These are phyloP conservation scores for Vanessa tameamea DNA, from an alignment of 1,140 invertebrate species.

Conservation along the genomic window DNA sequence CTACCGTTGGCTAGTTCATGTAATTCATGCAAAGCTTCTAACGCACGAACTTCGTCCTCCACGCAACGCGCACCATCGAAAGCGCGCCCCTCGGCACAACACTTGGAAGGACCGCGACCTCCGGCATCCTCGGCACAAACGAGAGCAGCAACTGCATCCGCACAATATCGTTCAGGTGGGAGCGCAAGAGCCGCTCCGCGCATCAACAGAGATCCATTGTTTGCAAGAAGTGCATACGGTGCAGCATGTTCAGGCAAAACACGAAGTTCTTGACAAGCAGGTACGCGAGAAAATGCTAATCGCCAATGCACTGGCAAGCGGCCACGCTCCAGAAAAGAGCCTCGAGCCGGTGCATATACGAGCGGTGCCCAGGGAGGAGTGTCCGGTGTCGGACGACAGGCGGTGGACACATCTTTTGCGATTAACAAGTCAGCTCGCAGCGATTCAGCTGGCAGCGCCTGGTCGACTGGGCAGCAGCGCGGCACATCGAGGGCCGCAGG, in stretches of 20 bases:
- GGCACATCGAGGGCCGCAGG: slow-evolving; percentile 68
- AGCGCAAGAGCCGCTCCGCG: slow-evolving; percentile 64
- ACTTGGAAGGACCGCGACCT: slow-evolving; percentile 48
- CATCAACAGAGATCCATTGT: slow-evolving; percentile 81
- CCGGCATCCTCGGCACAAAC: slow-evolving; percentile 77
- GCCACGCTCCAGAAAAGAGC: slow-evolving; percentile 54
- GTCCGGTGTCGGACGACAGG: slow-evolving; percentile 48
- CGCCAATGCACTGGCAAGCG: slow-evolving; percentile 77
- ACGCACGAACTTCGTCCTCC: slow-evolving; percentile 83
- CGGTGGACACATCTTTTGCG: slow-evolving; percentile 29
- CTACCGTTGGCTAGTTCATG: slow-evolving; percentile 57
- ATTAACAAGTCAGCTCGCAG: slow-evolving; percentile 39
- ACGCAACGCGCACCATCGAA: slow-evolving; percentile 70
- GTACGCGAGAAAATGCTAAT: slow-evolving; percentile 51
- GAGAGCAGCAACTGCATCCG: slow-evolving; percentile 81
- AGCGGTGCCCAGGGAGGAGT: slow-evolving; percentile 73
- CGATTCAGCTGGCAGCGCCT: slow-evolving; percentile 58
- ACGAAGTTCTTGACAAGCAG: slow-evolving; percentile 66
- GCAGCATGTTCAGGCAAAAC: slow-evolving; percentile 56
- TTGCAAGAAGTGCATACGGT: slow-evolving; percentile 78
- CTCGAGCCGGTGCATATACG: slow-evolving; percentile 77
- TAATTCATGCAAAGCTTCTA: slow-evolving; percentile 81
- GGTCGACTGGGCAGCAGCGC: slow-evolving; percentile 79
- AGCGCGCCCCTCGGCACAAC: slow-evolving; percentile 60
- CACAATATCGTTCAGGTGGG: slow-evolving; percentile 81